Evolutionary conservation across 2,888 invertebrate genomes (phyloP), one percentile per base, ranked within the genome.

Genomic region (Eupeodes latifasciatus): DNA sequence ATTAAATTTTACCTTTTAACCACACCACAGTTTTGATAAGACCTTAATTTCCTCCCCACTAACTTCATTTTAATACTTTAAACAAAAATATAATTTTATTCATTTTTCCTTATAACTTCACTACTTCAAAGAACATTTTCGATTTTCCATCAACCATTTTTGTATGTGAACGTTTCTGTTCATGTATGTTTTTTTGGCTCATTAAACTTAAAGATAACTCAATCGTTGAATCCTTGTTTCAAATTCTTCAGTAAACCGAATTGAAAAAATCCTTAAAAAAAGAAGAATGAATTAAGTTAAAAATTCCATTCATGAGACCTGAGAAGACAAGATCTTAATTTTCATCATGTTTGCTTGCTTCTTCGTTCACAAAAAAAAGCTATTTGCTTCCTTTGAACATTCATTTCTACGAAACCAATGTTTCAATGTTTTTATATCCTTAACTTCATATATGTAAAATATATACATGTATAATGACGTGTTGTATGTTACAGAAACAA

Each of bases 121-220:
- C 19, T 16, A 71, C 71, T 71, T 55, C 40, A 69, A 69, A 10
- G 14, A 53, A 40, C 5, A 40, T n/a, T n/a, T n/a, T n/a, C n/a
- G n/a, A 6, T 7, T 19, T 69, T 16, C 7, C 69, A 53, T 19
- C 7, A 51, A 5, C 16, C 19, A 2, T 9, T 6, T 69, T 3
- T 9, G 5, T 69, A 1, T 55, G 5, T 59, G 27, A 27, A 27
- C 27, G 27, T 7, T n/a, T 55, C 36, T 36, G n/a, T 53, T 55
- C 53, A 34, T 40, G 40, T 34, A 51, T 59, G 62, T 71, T 71
- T 79, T 71, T 12, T 62, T 66, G 81, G 76, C 81, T 85, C 81
- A 85, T 85, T 85, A 81, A 66, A 19, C 85, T 47, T 53, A 16
- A 36, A 76, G 72, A 85, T 81, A 85, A 85, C 81, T 81, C 81